Conservation (phyloP, 2,797 vertebrate species). For the Pipistrellus kuhlii region DNA sequence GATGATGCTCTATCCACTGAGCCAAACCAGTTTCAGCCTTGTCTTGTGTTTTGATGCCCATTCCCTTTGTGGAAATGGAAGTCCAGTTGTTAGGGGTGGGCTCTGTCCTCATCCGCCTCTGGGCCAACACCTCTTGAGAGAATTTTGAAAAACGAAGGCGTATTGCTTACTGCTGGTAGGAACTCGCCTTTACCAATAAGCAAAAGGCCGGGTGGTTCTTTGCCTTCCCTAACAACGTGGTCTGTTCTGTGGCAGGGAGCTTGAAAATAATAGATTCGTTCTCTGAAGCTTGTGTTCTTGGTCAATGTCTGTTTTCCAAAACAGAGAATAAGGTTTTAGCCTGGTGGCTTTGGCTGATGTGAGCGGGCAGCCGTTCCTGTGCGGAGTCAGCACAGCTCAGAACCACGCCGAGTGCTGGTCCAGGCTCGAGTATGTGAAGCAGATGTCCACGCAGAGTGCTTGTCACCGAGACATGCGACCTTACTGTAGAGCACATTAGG, state of each 20-base stretch:
- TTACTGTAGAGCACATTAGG: not conserved
- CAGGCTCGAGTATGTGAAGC: slow-evolving; percentile 17
- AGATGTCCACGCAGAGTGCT: not conserved
- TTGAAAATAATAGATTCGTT: slow-evolving; percentile 4
- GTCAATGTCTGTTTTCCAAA: slow-evolving; percentile 34
- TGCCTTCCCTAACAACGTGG: slow-evolving; percentile 5
- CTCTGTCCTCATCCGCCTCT: not conserved
- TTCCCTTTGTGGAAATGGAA: not conserved
- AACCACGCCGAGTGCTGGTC: slow-evolving; percentile 22
- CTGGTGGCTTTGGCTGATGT: slow-evolving; percentile 43
- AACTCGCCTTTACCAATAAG: slow-evolving; percentile 35
- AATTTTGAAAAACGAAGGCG: slow-evolving; percentile 40
- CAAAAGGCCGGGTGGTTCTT: not conserved
- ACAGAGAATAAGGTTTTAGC: slow-evolving; percentile 43
- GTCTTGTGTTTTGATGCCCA: not conserved
- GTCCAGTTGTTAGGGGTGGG: not conserved
- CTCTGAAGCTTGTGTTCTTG: slow-evolving; percentile 2
- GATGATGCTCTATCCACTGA: too few species aligned
- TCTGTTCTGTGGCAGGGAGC: not conserved
- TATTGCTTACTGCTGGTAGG: slow-evolving; percentile 40
- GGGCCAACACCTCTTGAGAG: slow-evolving; percentile 18
- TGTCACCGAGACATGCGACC: not conserved
- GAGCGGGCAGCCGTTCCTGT: not conserved
- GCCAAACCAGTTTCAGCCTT: not conserved
- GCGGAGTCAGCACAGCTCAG: too few species aligned